phyloP scores from a whole-genome alignment of 2,113 vertebrate species.

The Phaetusa simplex region DNA sequence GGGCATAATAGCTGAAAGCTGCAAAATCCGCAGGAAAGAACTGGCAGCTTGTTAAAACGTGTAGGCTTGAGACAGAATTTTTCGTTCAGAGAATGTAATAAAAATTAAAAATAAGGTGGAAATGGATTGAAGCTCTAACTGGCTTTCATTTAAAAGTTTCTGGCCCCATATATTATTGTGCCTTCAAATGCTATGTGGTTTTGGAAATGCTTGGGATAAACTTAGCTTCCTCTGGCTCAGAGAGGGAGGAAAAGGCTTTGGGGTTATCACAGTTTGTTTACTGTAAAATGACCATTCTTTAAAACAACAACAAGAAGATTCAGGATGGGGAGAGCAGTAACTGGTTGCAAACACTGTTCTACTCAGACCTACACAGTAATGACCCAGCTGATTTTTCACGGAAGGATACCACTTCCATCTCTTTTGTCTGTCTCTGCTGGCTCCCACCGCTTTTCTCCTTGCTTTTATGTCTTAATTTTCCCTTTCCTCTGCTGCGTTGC shows the following conservation, averaged over 20 bases:
- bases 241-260: conserved; percentile 5
- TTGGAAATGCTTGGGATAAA: conserved; percentile 20
- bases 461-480: background rate
- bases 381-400: background rate
- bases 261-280: background rate
- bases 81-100: background rate
- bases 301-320: background rate
- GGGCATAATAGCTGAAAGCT: background rate
- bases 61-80: background rate
- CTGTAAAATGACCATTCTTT: background rate
- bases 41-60: background rate
- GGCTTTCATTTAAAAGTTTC: background rate
- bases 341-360: background rate
- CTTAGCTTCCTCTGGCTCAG: background rate
- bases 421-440: background rate
- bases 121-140: background rate
- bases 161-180: background rate
- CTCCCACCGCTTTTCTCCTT: background rate
- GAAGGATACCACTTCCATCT: background rate
- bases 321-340: background rate
- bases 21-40: conserved; percentile 3
- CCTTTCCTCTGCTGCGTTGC: background rate
- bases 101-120: background rate
- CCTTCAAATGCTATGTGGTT: background rate
- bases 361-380: background rate